Conservation (phyloP, 2,888 invertebrate genomes). For the Iselma pallidipennis region DNA sequence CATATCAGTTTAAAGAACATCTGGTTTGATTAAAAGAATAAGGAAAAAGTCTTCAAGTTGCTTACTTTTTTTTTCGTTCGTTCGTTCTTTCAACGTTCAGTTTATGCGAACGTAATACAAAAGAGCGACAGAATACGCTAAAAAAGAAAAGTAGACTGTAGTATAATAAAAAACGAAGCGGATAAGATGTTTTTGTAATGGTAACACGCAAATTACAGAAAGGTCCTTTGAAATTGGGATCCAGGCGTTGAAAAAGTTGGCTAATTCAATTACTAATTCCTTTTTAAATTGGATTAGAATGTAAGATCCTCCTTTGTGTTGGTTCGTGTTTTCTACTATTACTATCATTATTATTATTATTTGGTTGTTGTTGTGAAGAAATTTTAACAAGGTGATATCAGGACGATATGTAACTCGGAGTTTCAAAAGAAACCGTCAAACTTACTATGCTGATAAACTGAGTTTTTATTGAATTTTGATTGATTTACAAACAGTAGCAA, state of each 20-base stretch:
- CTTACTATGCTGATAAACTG: too few species aligned
- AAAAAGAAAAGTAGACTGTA: neutral
- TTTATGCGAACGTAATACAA: neutral
- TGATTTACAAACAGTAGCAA: too few species aligned
- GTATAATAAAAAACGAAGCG: neutral
- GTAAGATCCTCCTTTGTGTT: neutral
- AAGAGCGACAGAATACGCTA: neutral
- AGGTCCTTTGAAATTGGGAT: neutral
- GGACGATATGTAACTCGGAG: too few species aligned
- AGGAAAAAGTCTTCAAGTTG: neutral
- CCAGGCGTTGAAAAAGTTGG: neutral
- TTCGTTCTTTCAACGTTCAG: neutral
- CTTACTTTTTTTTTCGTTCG: neutral
- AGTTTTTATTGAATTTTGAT: too few species aligned
- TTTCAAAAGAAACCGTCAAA: too few species aligned
- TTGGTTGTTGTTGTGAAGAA: too few species aligned
- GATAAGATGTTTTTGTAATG: neutral
- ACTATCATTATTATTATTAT: too few species aligned
- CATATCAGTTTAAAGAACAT: neutral
- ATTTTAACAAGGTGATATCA: too few species aligned
- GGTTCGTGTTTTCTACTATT: neutral
- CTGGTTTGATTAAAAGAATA: neutral
- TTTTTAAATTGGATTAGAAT: neutral
- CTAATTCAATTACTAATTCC: constrained; percentile 1
- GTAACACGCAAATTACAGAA: neutral